A percentile compares a stretch with the other conserved stretches of the same genome.
Evolutionary conservation across 1,140 invertebrate species (phyloP).

Genomic region (Subanguina moxae): DNA sequence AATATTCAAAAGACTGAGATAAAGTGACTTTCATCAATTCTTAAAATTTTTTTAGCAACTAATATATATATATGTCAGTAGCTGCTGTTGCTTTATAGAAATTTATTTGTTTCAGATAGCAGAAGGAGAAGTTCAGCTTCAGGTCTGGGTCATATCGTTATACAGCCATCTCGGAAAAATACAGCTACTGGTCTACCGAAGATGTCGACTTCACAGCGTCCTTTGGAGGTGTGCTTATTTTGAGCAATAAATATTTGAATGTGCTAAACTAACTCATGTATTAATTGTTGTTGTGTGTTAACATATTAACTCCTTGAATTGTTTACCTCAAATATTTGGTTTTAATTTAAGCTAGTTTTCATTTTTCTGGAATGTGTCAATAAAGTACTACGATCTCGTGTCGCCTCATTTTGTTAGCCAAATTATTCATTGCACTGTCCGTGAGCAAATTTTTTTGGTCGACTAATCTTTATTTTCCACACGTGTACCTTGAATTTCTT

Average conservation of each 20-base stretch:
- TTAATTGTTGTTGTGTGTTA: too few relatives aligned
- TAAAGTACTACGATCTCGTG: neutral
- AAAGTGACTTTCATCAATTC: too few relatives aligned
- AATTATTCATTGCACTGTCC: neutral
- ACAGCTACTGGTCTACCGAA: neutral
- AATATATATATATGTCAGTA: too few relatives aligned
- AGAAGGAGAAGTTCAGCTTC: neutral
- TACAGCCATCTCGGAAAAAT: neutral
- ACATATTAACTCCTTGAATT: too few relatives aligned
- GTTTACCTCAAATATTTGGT: neutral
- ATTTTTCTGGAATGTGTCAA: neutral
- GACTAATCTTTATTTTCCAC: neutral
- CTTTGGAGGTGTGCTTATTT: slow-evolving; percentile 1
- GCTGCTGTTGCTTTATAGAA: neutral
- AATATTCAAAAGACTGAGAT: too few relatives aligned
- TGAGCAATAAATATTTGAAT: neutral
- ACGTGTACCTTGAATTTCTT: slow-evolving; percentile 4
- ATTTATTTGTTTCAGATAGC: neutral
- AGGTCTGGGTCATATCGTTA: neutral
- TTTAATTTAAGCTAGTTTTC: neutral
- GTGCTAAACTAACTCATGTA: too few relatives aligned
- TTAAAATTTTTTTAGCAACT: too few relatives aligned
- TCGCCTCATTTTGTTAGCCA: neutral
- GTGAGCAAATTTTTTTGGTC: neutral
- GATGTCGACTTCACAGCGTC: neutral